phyloP scores from a whole-genome alignment of 2,797 vertebrate species.

The Microhierax caerulescens region DNA sequence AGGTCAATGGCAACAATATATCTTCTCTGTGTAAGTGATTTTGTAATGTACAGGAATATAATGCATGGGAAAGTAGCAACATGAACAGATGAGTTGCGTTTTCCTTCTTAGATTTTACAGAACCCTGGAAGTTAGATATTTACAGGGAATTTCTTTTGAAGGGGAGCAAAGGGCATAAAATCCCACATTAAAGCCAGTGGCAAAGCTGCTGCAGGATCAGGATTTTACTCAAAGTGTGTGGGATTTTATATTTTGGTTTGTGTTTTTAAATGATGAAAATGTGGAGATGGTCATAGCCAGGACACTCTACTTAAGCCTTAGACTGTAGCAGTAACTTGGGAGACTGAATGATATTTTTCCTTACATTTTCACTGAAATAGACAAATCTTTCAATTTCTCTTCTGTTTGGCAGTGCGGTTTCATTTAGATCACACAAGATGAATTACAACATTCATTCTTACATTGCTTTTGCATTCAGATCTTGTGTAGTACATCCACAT shows the following conservation, averaged over 20 bases:
- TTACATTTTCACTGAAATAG: not conserved
- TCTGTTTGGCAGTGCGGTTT: not conserved
- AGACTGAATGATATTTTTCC: not conserved
- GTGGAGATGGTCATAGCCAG: not conserved
- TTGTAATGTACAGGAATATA: not conserved
- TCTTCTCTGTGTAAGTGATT: not conserved
- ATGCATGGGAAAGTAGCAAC: not conserved
- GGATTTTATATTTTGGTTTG: not conserved
- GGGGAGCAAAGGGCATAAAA: not conserved
- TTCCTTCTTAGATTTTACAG: not conserved
- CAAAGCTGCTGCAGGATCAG: not conserved
- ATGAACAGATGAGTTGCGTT: fast-evolving
- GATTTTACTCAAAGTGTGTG: not conserved
- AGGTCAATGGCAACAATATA: not conserved
- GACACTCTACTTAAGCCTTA: fast-evolving
- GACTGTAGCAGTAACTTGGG: not conserved
- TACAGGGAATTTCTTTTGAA: not conserved
- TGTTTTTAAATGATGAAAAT: not conserved
- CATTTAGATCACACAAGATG: not conserved
- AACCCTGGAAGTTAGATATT: not conserved
- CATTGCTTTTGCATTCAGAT: not conserved
- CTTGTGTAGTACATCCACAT: not conserved
- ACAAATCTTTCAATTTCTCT: not conserved
- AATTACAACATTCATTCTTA: not conserved
- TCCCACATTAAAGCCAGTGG: not conserved